phyloP scores from a whole-genome alignment of 1,140 invertebrate species.

The Tenebrio molitor region DNA sequence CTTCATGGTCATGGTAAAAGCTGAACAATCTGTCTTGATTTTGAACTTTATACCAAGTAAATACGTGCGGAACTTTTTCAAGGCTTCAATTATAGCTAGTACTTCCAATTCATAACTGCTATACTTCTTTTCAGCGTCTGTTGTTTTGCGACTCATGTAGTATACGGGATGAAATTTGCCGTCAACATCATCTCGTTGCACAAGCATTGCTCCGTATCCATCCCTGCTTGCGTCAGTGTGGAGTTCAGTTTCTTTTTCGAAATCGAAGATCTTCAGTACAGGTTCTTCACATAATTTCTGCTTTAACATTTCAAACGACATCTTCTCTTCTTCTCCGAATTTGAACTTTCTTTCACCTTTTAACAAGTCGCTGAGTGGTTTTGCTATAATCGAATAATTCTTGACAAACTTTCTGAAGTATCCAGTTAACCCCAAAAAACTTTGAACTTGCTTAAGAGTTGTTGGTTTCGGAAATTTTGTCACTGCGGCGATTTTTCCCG shows the following conservation, averaged over 20 bases:
- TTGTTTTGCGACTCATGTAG: slow-evolving; percentile 63
- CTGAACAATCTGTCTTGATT: slow-evolving; percentile 66
- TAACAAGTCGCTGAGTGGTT: slow-evolving; percentile 22
- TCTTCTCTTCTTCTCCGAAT: neutral
- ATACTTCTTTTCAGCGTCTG: slow-evolving; percentile 62
- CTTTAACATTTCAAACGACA: neutral
- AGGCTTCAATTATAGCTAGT: slow-evolving; percentile 68
- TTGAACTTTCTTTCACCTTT: neutral
- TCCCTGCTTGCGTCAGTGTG: slow-evolving; percentile 55
- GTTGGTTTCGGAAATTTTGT: slow-evolving; percentile 53
- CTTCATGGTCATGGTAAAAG: slow-evolving; percentile 59
- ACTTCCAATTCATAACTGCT: slow-evolving; percentile 68
- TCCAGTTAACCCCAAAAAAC: slow-evolving; percentile 37
- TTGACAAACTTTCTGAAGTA: slow-evolving; percentile 58
- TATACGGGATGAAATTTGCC: slow-evolving; percentile 67
- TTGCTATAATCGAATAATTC: slow-evolving; percentile 43
- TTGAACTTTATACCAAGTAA: slow-evolving; percentile 67
- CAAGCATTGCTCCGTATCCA: slow-evolving; percentile 60
- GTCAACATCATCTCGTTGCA: slow-evolving; percentile 60
- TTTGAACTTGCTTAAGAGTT: slow-evolving; percentile 34
- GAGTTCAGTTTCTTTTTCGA: slow-evolving; percentile 55
- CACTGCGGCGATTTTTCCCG: slow-evolving; percentile 52
- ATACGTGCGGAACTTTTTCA: slow-evolving; percentile 69
- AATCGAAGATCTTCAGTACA: slow-evolving; percentile 62
- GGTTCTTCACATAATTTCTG: slow-evolving; percentile 53